Base-by-base conservation (phyloP, 2,797 vertebrate species). In the Arnoldichthys spilopterus region DNA sequence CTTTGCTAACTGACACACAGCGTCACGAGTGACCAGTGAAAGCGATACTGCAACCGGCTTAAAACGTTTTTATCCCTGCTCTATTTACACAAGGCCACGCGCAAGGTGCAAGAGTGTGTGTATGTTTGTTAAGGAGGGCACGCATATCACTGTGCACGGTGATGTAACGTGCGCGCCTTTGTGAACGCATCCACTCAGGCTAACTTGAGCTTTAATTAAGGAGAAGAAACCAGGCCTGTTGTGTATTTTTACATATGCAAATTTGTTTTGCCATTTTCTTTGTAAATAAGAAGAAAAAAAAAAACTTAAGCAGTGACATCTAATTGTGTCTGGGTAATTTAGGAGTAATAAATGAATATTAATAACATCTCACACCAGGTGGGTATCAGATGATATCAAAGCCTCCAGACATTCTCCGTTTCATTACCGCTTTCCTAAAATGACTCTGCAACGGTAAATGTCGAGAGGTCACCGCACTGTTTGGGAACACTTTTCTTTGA, bases 1-100 rank as follows among this genome's bases (percentile, higher is more conserved):
- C 34, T 8, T 37, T 94, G 95, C 95, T 96, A 34, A 3, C 9
- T 72, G 95, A 97, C 95, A 94, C 87, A 91, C 92, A 91, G 92
- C 94, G 96, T 96, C 96, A 96, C 96, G 93, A 95, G 91, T 96
- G 97, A 96, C 96, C 95, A 92, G 91, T 83, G 84, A 34, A 94
- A 92, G 93, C 88, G 28, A 61, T 37, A 45, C n/a, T 30, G 61
- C 87, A 85, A 84, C 87, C 54, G 70, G 76, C 62, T 76, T 85
- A 56, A 77, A 76, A 70, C 68, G 51, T 64, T 69, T 72, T 78
- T 56, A 18, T 62, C 63, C 9, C 54, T 66, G 43, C 40, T n/a
- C 37, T 6, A 30, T n/a, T 30, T 64, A 53, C 54, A 77, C 74
- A 78, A 58, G 77, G 85, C 78, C 80, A 22, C 45, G 77, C n/a